Conservation (phyloP, 2,113 vertebrate genomes). For the Sitta europaea region DNA sequence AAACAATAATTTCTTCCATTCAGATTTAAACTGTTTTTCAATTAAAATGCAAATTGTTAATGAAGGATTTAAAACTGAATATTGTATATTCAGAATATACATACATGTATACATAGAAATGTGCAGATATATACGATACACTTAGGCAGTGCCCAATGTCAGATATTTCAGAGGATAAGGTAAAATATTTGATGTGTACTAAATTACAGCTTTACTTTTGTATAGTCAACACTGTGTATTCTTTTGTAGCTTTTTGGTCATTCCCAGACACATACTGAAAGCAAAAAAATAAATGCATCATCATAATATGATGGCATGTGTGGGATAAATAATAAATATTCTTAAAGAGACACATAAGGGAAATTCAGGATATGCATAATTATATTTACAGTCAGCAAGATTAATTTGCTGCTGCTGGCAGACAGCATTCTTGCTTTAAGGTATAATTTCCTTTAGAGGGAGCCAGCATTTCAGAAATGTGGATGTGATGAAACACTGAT, state of each 20-base stretch:
- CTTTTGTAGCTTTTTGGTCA: neutral
- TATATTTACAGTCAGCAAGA: neutral
- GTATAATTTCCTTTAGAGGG: slow-evolving; percentile 55
- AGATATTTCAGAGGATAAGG: neutral
- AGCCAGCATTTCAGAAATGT: slow-evolving; percentile 33
- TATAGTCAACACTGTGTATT: too few relatives aligned
- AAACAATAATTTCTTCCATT: neutral
- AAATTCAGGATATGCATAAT: neutral
- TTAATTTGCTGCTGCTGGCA: neutral
- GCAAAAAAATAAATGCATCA: neutral
- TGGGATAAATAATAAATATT: neutral
- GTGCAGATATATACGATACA: too few relatives aligned
- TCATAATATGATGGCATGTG: neutral
- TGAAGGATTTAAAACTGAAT: neutral
- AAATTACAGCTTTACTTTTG: neutral
- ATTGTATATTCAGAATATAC: too few relatives aligned
- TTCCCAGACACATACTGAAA: neutral
- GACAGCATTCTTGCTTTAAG: neutral
- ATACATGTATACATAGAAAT: neutral
- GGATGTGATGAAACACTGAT: neutral
- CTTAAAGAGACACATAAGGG: neutral
- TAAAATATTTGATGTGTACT: neutral
- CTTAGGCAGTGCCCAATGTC: neutral
- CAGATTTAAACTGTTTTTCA: neutral
- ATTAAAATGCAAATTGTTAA: neutral